Evolutionary conservation across 2,113 vertebrate genomes (phyloP), one percentile per base, ranked within the genome.

Genomic region (Brachionichthys hirsutus): DNA sequence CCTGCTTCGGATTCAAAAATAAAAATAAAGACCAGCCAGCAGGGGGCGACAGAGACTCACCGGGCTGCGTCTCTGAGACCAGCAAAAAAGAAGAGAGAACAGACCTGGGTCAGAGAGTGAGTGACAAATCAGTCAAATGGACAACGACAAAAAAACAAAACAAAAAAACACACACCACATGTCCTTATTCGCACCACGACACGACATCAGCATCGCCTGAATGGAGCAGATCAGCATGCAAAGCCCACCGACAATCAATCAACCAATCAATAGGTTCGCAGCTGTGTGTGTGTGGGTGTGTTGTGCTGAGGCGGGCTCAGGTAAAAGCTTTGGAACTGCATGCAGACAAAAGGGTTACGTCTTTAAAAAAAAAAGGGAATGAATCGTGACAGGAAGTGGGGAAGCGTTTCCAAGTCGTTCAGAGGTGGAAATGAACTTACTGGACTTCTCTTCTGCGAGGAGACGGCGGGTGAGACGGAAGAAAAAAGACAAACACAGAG

Each of bases 1-100:
- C 62, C 12, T 47, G 45, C 17, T n/a, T 10, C 48, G 4, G 36
- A 50, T 41, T 15, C 6, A 16, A 19, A 48, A 16, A 30, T 30
- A 54, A 51, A 72, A 77, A 60, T n/a, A n/a, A n/a, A n/a, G n/a
- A n/a, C n/a, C 54, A 59, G 48, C 77, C 77, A 78, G 70, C 67
- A 80, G 81, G 61, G 54, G 75, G 62, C 34, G 73, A 34, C 24
- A 57, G 50, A 54, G 62, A 92, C 96, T 98, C 93, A 99, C 96
- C 94, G 96, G 96, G 82, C 95, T 99, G 89, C 95, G 97, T 92
- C 94, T 97, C 97, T 99, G 97, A 87, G 94, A 94, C 91, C 95
- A 95, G 96, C 94, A 93, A 94, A 95, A 97, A 91, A 92, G 94
- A 92, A 98, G 94, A 98, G 94, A 98, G 94, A 98, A 96, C 85